Base-by-base conservation (phyloP, 2,113 vertebrate species). In the Dicentrarchus labrax region DNA sequence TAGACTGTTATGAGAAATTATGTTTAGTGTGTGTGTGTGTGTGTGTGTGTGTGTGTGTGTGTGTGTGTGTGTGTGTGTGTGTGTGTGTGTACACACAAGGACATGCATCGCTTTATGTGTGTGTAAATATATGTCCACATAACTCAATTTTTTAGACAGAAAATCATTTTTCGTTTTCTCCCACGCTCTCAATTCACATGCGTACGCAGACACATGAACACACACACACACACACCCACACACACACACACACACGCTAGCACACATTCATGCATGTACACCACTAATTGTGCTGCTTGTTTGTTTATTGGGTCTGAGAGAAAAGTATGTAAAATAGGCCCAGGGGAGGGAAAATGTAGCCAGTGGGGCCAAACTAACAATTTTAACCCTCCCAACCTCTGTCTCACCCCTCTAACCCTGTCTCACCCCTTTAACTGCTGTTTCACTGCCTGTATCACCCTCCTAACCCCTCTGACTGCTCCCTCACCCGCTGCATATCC, bases 301-400 rank as follows among this genome's bases (percentile, higher is more conserved):
- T 89, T 92, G 80, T 90, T 91, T 91, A 84, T 82, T 70, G 39
- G 65, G 85, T 87, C 80, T 84, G 62, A 86, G 72, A 77, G 88
- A 80, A 78, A 88, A 87, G 68, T 84, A 86, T 92, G 87, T 91
- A 86, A 91, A 93, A 93, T 67, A 67, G 75, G 36, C 89, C 88
- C 83, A 41, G 15, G 85, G 80, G 90, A 88, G 16, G 19, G 60
- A 70, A 74, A 69, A 88, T 72, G 22, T 30, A 83, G 80, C 82
- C 84, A 51, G 30, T 72, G 69, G 72, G 72, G 78, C 78, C 76
- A 77, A 87, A 82, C 73, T 50, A 86, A 82, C 76, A 45, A 57
- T 75, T 69, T 73, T 8, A 77, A 77, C 84, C 85, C 57, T 84
- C 39, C 61, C 77, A 67, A 57, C 67, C 30, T 36, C 70, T 22